Evolutionary conservation across 2,888 invertebrate genomes (phyloP).

Genomic region (Cryptophagus acutangulus): DNA sequence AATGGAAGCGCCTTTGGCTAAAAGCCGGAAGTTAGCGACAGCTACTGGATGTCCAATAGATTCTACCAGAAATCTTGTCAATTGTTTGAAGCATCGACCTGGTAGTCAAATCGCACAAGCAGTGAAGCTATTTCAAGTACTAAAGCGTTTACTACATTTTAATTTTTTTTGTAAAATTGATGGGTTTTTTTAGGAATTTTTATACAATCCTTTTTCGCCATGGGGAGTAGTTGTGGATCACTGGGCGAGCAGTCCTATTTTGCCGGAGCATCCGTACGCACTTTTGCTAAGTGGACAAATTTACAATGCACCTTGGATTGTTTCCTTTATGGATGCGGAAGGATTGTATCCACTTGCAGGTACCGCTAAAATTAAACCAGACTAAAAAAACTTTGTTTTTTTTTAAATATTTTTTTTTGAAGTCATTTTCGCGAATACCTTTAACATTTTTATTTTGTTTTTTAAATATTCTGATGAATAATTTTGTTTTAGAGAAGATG

Average conservation of each 20-base stretch:
- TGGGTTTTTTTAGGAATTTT: too few relatives aligned
- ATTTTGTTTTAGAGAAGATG: too few relatives aligned
- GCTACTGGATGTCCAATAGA: conserved; percentile 60
- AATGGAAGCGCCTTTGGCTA: conserved; percentile 54
- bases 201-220: conserved; percentile 66
- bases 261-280: conserved; percentile 60
- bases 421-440: too few relatives aligned
- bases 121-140: conserved; percentile 55
- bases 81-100: conserved; percentile 60
- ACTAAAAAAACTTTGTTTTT: neutral
- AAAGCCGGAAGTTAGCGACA: conserved; percentile 57
- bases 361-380: neutral
- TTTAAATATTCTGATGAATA: too few relatives aligned
- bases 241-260: conserved; percentile 55
- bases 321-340: conserved; percentile 64
- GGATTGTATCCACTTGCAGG: conserved; percentile 62
- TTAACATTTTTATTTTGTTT: too few relatives aligned
- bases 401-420: too few relatives aligned
- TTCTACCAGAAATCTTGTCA: conserved; percentile 50
- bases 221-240: conserved; percentile 69
- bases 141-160: too few relatives aligned
- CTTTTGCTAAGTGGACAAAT: conserved; percentile 57
- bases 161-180: too few relatives aligned
- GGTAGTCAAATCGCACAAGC: conserved; percentile 57
- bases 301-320: conserved; percentile 64